Conservation (phyloP, 2,888 invertebrate genomes). For the Meliscaeva auricollis region DNA sequence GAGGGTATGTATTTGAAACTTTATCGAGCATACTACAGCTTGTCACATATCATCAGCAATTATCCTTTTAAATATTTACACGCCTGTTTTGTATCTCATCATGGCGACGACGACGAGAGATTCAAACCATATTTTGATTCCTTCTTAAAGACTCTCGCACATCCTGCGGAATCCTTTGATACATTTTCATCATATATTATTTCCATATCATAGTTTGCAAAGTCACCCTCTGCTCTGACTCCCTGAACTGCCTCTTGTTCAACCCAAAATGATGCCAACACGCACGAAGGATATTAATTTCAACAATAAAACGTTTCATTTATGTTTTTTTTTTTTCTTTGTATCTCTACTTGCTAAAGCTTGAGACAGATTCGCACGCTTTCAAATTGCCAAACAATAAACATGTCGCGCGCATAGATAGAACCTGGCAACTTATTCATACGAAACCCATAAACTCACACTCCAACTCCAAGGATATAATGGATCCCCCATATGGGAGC, state of each 20-base stretch:
- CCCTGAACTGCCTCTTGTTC: constrained; percentile 22
- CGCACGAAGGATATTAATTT: constrained; percentile 62
- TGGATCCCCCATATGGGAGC: constrained; percentile 42
- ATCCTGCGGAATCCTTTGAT: constrained; percentile 9
- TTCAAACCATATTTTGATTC: constrained; percentile 50
- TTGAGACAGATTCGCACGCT: constrained; percentile 66
- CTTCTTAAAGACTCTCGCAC: constrained; percentile 33
- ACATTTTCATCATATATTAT: constrained; percentile 27
- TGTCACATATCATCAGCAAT: constrained; percentile 54
- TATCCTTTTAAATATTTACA: constrained; percentile 75
- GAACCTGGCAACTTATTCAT: constrained; percentile 55
- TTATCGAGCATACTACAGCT: constrained; percentile 38
- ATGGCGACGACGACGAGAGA: neutral
- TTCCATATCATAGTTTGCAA: constrained; percentile 47
- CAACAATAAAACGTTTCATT: constrained; percentile 70
- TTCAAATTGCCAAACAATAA: constrained; percentile 75
- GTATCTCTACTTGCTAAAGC: constrained; percentile 6
- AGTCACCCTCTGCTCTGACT: constrained; percentile 22
- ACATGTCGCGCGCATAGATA: constrained; percentile 66
- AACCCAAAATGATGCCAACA: constrained; percentile 23
- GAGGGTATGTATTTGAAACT: constrained; percentile 7
- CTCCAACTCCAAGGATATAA: constrained; percentile 22
- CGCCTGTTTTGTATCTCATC: constrained; percentile 50
- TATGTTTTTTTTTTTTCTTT: constrained; percentile 44
- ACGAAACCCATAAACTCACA: constrained; percentile 20